Evolutionary conservation across 2,797 vertebrate species (phyloP).

Genomic region (Knipowitschia caucasica): DNA sequence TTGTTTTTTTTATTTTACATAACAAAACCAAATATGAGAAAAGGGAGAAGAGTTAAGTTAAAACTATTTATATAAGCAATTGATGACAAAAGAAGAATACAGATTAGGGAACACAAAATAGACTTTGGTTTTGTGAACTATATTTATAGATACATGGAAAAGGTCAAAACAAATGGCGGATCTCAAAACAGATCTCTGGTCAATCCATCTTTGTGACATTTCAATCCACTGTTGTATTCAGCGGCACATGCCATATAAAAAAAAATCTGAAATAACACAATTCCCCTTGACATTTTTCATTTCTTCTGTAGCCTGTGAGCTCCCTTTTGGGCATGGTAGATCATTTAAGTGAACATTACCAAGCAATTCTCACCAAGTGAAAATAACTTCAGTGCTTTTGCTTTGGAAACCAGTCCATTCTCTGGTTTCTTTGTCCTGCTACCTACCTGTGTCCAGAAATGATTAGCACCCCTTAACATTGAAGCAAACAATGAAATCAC

Average conservation of each 20-base stretch:
- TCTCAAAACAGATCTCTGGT: constrained; percentile 8
- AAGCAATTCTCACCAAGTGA: constrained; percentile 3
- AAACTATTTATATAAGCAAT: too few relatives aligned
- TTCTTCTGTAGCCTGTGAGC: constrained; percentile 21
- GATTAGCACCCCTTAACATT: too few relatives aligned
- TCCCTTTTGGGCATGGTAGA: constrained; percentile 23
- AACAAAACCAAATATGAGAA: too few relatives aligned
- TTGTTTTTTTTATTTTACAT: too few relatives aligned
- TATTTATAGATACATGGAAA: not conserved
- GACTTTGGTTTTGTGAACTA: not conserved
- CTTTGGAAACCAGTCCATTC: constrained; percentile 14
- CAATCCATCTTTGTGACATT: constrained; percentile 10
- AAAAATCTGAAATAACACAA: constrained; percentile 31
- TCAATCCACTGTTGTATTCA: constrained; percentile 21
- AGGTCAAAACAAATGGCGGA: not conserved
- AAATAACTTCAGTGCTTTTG: constrained; percentile 21
- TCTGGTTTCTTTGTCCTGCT: constrained; percentile 12
- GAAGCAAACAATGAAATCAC: too few relatives aligned
- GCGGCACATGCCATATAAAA: constrained; percentile 21
- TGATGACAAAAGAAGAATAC: not conserved
- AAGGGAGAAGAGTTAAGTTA: too few relatives aligned
- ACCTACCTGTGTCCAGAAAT: too few relatives aligned
- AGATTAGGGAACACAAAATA: too few relatives aligned
- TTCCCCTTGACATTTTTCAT: constrained; percentile 32
- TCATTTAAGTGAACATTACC: constrained; percentile 26